Evolutionary conservation across 2,888 invertebrate genomes (phyloP), one percentile per base, ranked within the genome.

Genomic region (Idaea straminata): DNA sequence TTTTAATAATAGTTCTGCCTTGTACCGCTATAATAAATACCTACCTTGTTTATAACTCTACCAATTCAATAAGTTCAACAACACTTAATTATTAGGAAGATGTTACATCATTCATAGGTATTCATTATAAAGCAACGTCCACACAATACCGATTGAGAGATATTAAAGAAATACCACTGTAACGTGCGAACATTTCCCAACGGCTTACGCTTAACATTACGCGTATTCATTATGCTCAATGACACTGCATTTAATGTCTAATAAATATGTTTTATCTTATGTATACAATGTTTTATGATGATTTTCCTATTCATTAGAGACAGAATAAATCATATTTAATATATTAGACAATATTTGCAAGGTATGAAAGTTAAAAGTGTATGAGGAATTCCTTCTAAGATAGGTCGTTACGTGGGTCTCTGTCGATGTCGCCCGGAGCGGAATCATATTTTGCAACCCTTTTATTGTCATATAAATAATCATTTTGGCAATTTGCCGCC

Each of bases 111-210:
- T 47, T 47, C 13, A 13, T 10, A 47, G 47, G 47, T 13, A 47
- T 47, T 47, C 7, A 13, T 47, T 47, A 47, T 47, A 13, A 47
- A 10, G 47, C 47, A 47, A 47, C 47, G 47, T 47, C 64, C 64
- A 67, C 61, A 74, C 70, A 72, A 73, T 70, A 74, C 73, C 65
- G 69, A 71, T 72, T 67, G 61, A 68, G 38, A 72, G 74, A 73
- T 75, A 72, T 71, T 64, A 70, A 66, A 71, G 65, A 72, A 69
- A 68, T 65, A 65, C 66, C 61, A 61, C 57, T 15, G 65, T 57
- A 66, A 61, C 71, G 72, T 72, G 72, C 65, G 75, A 72, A 74
- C 62, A 63, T 69, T 72, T 74, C 74, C 67, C 74, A 72, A 7
- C 47, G 47, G 10, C 47, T 47, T 47, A 47, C 47, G 13, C 10